Conservation (phyloP, 2,888 invertebrate species). For the Adineta ricciae region DNA sequence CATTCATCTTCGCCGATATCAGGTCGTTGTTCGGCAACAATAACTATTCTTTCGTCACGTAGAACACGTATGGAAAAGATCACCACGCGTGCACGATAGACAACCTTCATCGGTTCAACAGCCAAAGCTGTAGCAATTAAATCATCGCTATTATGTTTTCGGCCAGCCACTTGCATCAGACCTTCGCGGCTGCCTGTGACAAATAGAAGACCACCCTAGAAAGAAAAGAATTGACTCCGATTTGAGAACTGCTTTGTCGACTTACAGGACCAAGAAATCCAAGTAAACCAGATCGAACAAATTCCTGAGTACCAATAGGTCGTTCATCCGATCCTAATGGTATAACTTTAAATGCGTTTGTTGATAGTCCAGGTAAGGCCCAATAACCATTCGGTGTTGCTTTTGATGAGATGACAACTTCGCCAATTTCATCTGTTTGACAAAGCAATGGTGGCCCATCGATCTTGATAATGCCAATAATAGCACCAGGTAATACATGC, state of each 20-base stretch:
- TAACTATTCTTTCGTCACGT: slow-evolving; percentile 90
- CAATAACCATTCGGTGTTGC: slow-evolving; percentile 88
- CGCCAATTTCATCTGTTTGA: slow-evolving; percentile 96
- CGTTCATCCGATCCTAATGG: slow-evolving; percentile 64
- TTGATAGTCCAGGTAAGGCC: slow-evolving; percentile 88
- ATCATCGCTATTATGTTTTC: slow-evolving; percentile 97
- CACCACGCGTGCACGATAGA: slow-evolving; percentile 90
- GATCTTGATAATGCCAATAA: slow-evolving; percentile 88
- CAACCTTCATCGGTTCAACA: slow-evolving; percentile 98
- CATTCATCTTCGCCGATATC: slow-evolving; percentile 99
- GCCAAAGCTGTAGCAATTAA: slow-evolving; percentile 96
- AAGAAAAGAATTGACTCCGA: slow-evolving; percentile 34
- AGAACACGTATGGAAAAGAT: slow-evolving; percentile 91
- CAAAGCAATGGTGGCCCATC: slow-evolving; percentile 84
- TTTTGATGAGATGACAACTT: slow-evolving; percentile 80
- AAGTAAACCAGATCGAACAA: slow-evolving; percentile 82
- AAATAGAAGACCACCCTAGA: slow-evolving; percentile 73
- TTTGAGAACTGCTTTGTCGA: too few species aligned
- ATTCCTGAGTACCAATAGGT: slow-evolving; percentile 71
- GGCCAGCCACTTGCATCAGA: slow-evolving; percentile 87
- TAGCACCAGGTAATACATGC: slow-evolving; percentile 94
- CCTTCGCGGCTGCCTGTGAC: slow-evolving; percentile 95
- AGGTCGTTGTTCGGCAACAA: slow-evolving; percentile 94
- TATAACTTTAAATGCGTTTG: slow-evolving; percentile 75
- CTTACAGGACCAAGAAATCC: slow-evolving; percentile 84